phyloP scores from a whole-genome alignment of 2,113 vertebrate genomes.

The Embiotoca jacksoni region DNA sequence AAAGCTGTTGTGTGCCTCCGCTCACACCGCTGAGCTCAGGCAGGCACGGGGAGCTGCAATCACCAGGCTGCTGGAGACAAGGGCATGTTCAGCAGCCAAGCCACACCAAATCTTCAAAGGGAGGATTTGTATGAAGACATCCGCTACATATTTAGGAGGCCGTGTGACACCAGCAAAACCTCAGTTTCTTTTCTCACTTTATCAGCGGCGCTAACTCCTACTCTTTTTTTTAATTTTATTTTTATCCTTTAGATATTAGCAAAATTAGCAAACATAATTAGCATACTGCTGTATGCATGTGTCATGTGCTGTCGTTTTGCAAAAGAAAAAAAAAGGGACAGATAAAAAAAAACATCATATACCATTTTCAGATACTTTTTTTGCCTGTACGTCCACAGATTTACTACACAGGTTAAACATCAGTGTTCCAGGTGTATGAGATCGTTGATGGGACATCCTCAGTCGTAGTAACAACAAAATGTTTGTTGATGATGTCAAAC shows the following conservation, averaged over 20 bases:
- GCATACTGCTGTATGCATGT: not conserved
- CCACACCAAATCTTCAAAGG: slow-evolving; percentile 71
- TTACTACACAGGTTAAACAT: too few relatives aligned
- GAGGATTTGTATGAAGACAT: slow-evolving; percentile 66
- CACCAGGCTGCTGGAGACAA: slow-evolving; percentile 45
- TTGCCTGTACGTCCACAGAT: too few relatives aligned
- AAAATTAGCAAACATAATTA: not conserved
- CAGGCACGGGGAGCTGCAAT: slow-evolving; percentile 23
- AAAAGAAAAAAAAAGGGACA: too few relatives aligned
- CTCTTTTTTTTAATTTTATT: not conserved
- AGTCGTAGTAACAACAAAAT: too few relatives aligned
- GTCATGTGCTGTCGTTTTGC: too few relatives aligned
- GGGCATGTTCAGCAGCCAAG: slow-evolving; percentile 54
- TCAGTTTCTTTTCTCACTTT: not conserved
- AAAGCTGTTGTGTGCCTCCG: slow-evolving; percentile 16
- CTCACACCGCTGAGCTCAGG: slow-evolving; percentile 39
- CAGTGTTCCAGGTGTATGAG: too few relatives aligned
- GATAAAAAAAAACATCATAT: too few relatives aligned
- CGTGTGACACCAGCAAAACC: slow-evolving; percentile 34
- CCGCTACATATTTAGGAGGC: slow-evolving; percentile 36
- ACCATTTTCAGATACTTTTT: too few relatives aligned
- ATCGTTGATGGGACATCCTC: too few relatives aligned
- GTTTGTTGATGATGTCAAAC: too few relatives aligned
- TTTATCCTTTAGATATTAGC: not conserved
- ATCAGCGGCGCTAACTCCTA: not conserved